Evolutionary conservation across 2,113 vertebrate species (phyloP), one percentile per base, ranked within the genome.

Genomic region (Suncus etruscus): DNA sequence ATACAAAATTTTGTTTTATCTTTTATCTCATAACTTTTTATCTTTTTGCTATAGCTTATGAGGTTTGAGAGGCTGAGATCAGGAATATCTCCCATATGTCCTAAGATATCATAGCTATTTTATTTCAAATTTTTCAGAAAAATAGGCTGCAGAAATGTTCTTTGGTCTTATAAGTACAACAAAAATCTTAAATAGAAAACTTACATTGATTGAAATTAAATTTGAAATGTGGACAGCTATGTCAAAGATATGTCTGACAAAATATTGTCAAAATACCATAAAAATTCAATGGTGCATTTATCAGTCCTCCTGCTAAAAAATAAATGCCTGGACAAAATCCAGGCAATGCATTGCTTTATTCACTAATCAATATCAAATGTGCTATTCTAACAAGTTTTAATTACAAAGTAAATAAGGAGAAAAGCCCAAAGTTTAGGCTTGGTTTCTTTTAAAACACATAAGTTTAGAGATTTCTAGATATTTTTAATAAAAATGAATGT

Each of bases 201-300:
- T 63, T 58, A 8, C 11, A 77, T 61, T 50, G 54, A 92, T 48
- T 45, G 24, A 92, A 95, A 95, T 88, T 91, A 73, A 95, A 83
- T 69, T 91, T 88, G 87, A 95, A 92, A 94, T 80, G 22, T 63
- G 89, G 69, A 78, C 4, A 75, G 25, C 20, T 61, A 91, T 86
- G 68, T 68, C 80, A 91, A 29, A 74, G 29, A 47, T 81, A 29
- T 51, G 24, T 63, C 63, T 89, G 75, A 83, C 80, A 90, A 1
- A 27, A 39, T 47, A 66, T 11, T 79, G 61, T 75, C 68, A 89
- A 92, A 87, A 91, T 50, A 77, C 11, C 58, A 69, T 20, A 24
- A 25, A 87, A 88, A 66, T 20, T 65, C 29, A 70, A 72, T 24
- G 10, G 4, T n/a, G 0, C 11, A 76, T 50, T 95, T 89, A 24